phyloP scores from a whole-genome alignment of 2,113 vertebrate genomes.

The Spilogale gracilis region DNA sequence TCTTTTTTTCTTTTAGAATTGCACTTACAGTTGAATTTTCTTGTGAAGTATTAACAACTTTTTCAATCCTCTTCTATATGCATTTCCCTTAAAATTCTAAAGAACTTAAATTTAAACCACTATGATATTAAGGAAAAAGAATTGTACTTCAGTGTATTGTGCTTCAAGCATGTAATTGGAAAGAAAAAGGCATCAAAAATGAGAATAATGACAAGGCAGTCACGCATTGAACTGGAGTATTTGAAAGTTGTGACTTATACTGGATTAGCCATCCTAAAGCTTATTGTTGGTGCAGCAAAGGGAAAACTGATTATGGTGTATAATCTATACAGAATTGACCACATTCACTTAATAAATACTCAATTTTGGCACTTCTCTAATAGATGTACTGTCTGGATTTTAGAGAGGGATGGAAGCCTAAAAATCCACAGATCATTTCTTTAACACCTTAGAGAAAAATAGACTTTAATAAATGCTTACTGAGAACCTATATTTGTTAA shows the following conservation, averaged over 20 bases:
- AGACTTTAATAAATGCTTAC: background rate
- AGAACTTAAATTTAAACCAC: conserved; percentile 70
- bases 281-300: conserved; percentile 55
- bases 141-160: conserved; percentile 62
- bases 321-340: conserved; percentile 34
- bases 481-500: background rate
- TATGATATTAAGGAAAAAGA: conserved; percentile 66
- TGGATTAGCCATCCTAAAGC: conserved; percentile 61
- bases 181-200: conserved; percentile 75
- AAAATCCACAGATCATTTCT: background rate
- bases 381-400: conserved; percentile 17
- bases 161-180: conserved; percentile 79
- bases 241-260: conserved; percentile 69
- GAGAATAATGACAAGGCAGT: conserved; percentile 73
- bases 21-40: conserved; percentile 53
- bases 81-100: conserved; percentile 71
- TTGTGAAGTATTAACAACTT: conserved; percentile 54
- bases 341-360: conserved; percentile 55
- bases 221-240: conserved; percentile 64
- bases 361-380: background rate
- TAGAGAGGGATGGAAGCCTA: background rate
- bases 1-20: conserved; percentile 22
- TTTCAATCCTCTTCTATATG: conserved; percentile 58
- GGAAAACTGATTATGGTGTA: conserved; percentile 49
- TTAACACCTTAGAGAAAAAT: background rate